Evolutionary conservation across 2,113 vertebrate species (phyloP).

Genomic region (Gobiocypris rarus): DNA sequence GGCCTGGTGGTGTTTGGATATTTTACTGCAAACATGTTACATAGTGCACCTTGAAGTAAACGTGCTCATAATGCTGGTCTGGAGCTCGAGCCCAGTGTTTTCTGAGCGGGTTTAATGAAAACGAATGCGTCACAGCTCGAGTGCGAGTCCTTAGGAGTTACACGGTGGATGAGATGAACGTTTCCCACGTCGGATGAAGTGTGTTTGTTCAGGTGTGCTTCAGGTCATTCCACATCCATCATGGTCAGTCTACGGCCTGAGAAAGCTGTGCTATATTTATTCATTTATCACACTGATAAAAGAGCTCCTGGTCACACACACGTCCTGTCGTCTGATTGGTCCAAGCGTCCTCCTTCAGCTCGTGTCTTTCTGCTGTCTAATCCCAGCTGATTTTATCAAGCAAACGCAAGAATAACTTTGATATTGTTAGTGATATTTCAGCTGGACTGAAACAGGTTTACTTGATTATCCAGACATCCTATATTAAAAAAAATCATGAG

Average conservation of each 20-base stretch:
- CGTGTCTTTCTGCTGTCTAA: no score
- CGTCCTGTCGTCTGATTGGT: neutral
- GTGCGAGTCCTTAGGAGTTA: no score
- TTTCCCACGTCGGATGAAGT: neutral
- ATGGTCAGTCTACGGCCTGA: neutral
- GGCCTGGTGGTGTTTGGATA: no score
- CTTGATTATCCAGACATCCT: no score
- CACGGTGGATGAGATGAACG: neutral
- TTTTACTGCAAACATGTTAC: no score
- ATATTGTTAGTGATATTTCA: no score
- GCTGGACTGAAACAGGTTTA: no score
- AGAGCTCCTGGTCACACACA: neutral
- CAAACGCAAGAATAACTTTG: no score
- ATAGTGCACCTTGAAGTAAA: no score
- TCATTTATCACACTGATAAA: neutral
- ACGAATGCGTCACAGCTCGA: no score
- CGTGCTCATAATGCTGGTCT: neutral
- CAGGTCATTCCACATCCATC: neutral
- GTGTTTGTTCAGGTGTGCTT: conserved; percentile 14
- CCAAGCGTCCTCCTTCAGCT: neutral
- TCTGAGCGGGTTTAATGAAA: no score
- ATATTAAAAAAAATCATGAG: no score
- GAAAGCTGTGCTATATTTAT: neutral
- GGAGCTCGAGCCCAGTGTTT: neutral
- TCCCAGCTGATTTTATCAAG: neutral